A percentile compares a stretch with the other conserved stretches of the same genome.
These are phyloP conservation scores for Pachydiplax longipennis DNA, from an alignment of 2,888 invertebrate species.

Conservation along the genomic window DNA sequence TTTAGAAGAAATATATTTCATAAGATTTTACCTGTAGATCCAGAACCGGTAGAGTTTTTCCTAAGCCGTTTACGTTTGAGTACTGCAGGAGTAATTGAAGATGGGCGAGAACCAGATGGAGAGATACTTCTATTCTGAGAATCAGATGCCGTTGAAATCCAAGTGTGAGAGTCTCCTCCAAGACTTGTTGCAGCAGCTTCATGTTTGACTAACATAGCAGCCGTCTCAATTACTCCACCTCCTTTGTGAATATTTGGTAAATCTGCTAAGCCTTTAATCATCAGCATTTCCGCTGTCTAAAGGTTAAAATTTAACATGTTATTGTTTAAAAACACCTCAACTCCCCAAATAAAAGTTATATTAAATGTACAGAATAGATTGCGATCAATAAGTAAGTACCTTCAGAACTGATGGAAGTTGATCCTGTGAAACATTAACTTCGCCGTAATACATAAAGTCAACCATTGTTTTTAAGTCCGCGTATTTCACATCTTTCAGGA, in stretches of 20 bases:
- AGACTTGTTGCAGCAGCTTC: constrained; percentile 16
- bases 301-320: constrained; percentile 57
- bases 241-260: constrained; percentile 72
- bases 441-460: constrained; percentile 92
- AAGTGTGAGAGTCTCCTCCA: constrained; percentile 7
- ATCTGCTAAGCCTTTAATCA: constrained; percentile 88
- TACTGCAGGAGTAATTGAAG: constrained; percentile 2
- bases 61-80: constrained; percentile 67
- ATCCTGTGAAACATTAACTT: constrained; percentile 90
- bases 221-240: constrained; percentile 32
- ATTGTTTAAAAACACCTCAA: not conserved
- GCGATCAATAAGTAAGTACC: constrained; percentile 55
- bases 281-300: constrained; percentile 85
- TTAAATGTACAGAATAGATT: not conserved
- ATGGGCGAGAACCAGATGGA: constrained; percentile 56
- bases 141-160: constrained; percentile 32
- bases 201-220: constrained; percentile 32
- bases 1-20: too few relatives aligned
- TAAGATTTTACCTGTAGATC: constrained; percentile 59
- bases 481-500: constrained; percentile 87
- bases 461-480: constrained; percentile 86
- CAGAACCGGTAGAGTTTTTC: constrained; percentile 71
- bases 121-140: constrained; percentile 59
- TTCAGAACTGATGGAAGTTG: constrained; percentile 73
- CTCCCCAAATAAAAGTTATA: not conserved